Conservation (phyloP, 2,113 vertebrate species). For the Cervus canadensis region DNA sequence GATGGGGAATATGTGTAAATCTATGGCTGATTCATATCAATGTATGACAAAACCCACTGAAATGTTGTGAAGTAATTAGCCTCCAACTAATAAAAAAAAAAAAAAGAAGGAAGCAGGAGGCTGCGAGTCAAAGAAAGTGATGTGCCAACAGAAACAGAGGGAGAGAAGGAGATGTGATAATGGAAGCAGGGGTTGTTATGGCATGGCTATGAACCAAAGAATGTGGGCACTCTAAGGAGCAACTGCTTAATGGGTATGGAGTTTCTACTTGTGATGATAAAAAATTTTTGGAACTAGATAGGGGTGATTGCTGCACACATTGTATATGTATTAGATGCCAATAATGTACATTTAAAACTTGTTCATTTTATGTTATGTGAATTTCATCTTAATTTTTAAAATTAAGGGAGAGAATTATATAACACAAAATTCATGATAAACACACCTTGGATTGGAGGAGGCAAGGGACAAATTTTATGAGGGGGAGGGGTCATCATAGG, state of each 20-base stretch:
- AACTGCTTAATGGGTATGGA: not conserved
- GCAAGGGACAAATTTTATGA: not conserved
- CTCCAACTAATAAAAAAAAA: too few species aligned
- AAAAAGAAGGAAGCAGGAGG: not conserved
- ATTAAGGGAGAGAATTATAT: not conserved
- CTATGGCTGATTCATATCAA: too few species aligned
- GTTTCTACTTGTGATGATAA: not conserved
- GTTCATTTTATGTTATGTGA: not conserved
- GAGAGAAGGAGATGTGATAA: not conserved
- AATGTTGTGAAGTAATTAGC: too few species aligned
- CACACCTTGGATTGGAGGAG: not conserved
- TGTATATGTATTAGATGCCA: not conserved
- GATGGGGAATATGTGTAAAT: too few species aligned
- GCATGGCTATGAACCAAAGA: not conserved
- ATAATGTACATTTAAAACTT: not conserved
- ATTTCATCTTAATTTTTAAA: not conserved
- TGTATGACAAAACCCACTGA: too few species aligned
- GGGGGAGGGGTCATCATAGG: not conserved
- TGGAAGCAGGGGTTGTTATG: not conserved
- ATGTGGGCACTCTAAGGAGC: not conserved
- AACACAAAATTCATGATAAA: not conserved
- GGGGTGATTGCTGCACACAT: not conserved
- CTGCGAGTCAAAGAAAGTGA: not conserved
- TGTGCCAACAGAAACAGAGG: not conserved
- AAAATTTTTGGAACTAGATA: not conserved